Evolutionary conservation across 2,888 invertebrate species (phyloP).

Genomic region (Eupithecia centaureata): DNA sequence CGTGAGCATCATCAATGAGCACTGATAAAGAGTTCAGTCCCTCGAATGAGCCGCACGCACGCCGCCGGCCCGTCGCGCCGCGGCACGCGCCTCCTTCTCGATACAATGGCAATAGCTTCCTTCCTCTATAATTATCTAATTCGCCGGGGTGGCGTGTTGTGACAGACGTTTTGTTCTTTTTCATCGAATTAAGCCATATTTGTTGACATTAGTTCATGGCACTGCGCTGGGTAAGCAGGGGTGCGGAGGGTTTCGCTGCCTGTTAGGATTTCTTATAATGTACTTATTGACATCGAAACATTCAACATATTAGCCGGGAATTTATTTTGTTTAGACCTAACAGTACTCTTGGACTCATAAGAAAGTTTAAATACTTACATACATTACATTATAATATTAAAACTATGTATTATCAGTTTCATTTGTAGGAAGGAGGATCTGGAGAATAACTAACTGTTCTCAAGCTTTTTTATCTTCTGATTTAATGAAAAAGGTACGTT

Average conservation of each 20-base stretch:
- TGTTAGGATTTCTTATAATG: neutral
- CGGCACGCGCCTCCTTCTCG: slow-evolving; percentile 13
- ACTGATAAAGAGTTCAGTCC: slow-evolving; percentile 31
- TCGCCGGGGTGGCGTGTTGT: slow-evolving; percentile 46
- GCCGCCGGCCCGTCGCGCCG: neutral
- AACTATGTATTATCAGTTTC: too few relatives aligned
- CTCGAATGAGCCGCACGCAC: slow-evolving; percentile 21
- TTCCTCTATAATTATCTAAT: slow-evolving; percentile 47
- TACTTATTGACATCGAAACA: neutral
- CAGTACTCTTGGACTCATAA: too few relatives aligned
- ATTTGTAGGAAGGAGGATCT: too few relatives aligned
- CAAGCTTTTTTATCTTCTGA: too few relatives aligned
- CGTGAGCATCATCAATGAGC: slow-evolving; percentile 23
- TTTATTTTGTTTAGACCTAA: too few relatives aligned
- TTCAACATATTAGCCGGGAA: too few relatives aligned
- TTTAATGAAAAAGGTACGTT: too few relatives aligned
- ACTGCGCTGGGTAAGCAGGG: neutral
- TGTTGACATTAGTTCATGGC: slow-evolving; percentile 5
- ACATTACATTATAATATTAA: too few relatives aligned
- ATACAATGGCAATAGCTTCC: slow-evolving; percentile 58
- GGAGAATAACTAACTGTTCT: too few relatives aligned
- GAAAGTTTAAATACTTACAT: too few relatives aligned
- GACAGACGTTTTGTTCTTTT: slow-evolving; percentile 44
- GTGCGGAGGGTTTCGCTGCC: neutral
- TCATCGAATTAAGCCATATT: slow-evolving; percentile 27